Percentiles rank a stretch among this genome's conserved stretches.
Conservation (phyloP, 2,797 vertebrate species). For the Muscicapa striata region DNA sequence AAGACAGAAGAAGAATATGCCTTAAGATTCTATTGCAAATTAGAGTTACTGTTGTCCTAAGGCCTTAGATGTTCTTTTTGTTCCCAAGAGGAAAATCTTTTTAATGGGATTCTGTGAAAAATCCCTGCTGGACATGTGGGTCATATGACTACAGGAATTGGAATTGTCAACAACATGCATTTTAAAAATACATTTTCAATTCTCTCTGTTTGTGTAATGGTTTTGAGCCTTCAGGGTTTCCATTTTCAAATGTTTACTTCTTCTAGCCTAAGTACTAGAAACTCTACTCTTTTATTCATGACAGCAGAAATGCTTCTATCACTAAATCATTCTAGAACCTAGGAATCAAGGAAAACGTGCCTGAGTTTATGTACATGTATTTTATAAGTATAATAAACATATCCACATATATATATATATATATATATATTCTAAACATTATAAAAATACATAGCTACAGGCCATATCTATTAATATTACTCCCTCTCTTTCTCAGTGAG, state of each 20-base stretch:
- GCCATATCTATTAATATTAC: background rate
- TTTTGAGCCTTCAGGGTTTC: background rate
- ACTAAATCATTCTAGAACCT: background rate
- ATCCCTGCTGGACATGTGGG: background rate
- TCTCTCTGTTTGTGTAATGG: background rate
- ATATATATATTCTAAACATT: background rate
- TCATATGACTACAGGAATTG: background rate
- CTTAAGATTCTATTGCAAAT: background rate
- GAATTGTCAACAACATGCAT: conserved; percentile 9
- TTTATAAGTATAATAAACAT: background rate
- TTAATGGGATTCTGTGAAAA: background rate
- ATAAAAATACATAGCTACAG: background rate
- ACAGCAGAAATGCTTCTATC: background rate
- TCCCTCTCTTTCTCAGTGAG: background rate
- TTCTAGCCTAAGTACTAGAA: background rate
- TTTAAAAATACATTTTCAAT: conserved; percentile 22
- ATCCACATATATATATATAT: background rate
- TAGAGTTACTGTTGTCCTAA: background rate
- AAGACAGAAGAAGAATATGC: background rate
- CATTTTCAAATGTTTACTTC: background rate
- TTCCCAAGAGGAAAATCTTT: background rate
- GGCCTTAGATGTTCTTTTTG: background rate
- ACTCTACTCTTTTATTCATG: background rate
- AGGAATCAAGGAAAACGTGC: background rate
- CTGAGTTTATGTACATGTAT: background rate